A percentile compares a stretch with the other conserved stretches of the same genome.
phyloP scores from a whole-genome alignment of 2,113 vertebrate genomes.

The Phoxinus phoxinus region DNA sequence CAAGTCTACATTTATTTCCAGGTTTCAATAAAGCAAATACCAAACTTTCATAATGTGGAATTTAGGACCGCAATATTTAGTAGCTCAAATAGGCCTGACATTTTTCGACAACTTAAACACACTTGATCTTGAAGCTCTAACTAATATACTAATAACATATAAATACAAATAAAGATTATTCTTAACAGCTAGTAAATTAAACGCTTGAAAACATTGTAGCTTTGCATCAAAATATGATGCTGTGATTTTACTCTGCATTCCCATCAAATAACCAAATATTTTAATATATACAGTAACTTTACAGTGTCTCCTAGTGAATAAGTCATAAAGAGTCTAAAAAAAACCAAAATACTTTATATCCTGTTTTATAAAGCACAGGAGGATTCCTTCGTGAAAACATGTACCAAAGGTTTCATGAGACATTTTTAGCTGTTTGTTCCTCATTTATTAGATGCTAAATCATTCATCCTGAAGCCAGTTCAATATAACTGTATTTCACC shows the following conservation, averaged over 20 bases:
- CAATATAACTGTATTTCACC: conserved; percentile 55
- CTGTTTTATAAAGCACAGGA: conserved; percentile 49
- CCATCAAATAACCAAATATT: conserved; percentile 24
- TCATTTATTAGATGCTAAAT: conserved; percentile 59
- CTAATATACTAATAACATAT: too few relatives aligned
- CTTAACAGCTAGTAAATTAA: neutral
- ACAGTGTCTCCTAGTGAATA: neutral
- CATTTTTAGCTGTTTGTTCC: conserved; percentile 54
- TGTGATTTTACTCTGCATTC: conserved; percentile 9
- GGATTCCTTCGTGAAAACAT: conserved; percentile 39
- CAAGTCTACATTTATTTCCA: neutral
- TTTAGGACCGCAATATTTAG: neutral
- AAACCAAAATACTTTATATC: conserved; percentile 33
- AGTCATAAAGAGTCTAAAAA: conserved; percentile 18
- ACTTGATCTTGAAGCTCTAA: too few relatives aligned
- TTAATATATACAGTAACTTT: conserved; percentile 12
- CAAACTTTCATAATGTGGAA: neutral
- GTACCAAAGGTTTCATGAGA: conserved; percentile 52
- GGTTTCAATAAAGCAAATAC: neutral
- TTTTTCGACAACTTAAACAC: too few relatives aligned
- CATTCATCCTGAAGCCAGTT: conserved; percentile 42
- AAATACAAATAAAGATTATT: too few relatives aligned
- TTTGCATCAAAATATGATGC: neutral
- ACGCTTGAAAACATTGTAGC: neutral
- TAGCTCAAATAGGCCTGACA: too few relatives aligned